These are phyloP conservation scores for Lepidocyrtinus sp. DNA, from an alignment of 2,888 invertebrate genomes.

Conservation along the genomic window DNA sequence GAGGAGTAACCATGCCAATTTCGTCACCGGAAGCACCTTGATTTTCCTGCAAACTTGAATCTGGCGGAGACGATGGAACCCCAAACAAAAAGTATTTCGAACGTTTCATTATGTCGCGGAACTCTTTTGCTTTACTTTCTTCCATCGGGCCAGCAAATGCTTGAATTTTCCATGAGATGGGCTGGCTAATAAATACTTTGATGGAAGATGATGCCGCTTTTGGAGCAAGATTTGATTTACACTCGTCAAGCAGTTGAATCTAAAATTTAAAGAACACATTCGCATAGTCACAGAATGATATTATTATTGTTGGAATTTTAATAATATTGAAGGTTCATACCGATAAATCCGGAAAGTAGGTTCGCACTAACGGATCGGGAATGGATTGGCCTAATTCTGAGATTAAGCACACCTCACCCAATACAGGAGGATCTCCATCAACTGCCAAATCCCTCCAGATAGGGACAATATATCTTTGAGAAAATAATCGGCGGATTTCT, in stretches of 20 bases:
- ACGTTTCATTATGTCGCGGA: slow-evolving; percentile 52
- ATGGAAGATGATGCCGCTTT: background rate
- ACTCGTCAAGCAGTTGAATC: slow-evolving; percentile 30
- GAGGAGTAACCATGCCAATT: slow-evolving; percentile 78
- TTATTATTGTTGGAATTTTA: background rate
- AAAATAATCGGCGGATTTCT: slow-evolving; percentile 78
- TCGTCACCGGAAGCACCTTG: background rate
- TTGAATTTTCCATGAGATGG: slow-evolving; percentile 73
- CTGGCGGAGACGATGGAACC: slow-evolving; percentile 18
- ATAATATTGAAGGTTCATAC: slow-evolving; percentile 16
- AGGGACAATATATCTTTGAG: slow-evolving; percentile 89
- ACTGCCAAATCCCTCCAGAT: slow-evolving; percentile 80
- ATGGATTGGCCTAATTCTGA: slow-evolving; percentile 73
- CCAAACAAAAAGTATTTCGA: slow-evolving; percentile 34
- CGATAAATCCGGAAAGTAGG: slow-evolving; percentile 53
- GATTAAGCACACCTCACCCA: slow-evolving; percentile 83
- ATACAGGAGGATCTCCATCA: slow-evolving; percentile 74
- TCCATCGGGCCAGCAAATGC: slow-evolving; percentile 96
- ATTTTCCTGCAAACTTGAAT: slow-evolving; percentile 30
- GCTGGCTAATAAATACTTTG: slow-evolving; percentile 38
- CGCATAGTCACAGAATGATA: background rate
- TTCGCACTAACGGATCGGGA: slow-evolving; percentile 31
- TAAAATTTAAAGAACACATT: background rate
- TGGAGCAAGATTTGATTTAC: slow-evolving; percentile 26
- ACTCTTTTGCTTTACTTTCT: slow-evolving; percentile 80